These are phyloP conservation scores for Porites lutea DNA, from an alignment of 64 coral and sea anemone genomes.

Conservation along the genomic window DNA sequence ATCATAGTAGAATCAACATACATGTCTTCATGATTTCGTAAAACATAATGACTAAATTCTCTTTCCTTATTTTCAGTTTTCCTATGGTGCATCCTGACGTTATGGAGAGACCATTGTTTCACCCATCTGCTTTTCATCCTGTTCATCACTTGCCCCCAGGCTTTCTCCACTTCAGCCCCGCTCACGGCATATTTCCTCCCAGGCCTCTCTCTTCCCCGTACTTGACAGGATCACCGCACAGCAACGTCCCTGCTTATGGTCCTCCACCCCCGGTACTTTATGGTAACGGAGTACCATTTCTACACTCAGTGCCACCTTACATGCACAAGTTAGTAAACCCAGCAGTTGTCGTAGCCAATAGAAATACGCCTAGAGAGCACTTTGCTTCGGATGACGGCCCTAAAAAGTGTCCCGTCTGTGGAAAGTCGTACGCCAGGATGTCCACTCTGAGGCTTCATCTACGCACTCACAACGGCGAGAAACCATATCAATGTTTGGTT, in stretches of 20 bases:
- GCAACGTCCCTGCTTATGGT: not conserved
- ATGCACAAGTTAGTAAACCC: slow-evolving; percentile 37
- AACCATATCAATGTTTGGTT: slow-evolving; percentile 69
- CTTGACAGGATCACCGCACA: not conserved
- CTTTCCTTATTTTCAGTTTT: not conserved
- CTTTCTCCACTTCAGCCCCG: slow-evolving; percentile 25
- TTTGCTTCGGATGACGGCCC: slow-evolving; percentile 39
- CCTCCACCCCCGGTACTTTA: slow-evolving; percentile 13
- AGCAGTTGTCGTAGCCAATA: not conserved
- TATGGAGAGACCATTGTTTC: slow-evolving; percentile 1
- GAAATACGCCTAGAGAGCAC: not conserved
- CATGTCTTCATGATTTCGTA: not conserved
- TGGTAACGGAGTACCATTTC: slow-evolving; percentile 6
- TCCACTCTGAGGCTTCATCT: slow-evolving; percentile 63
- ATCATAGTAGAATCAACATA: too few relatives aligned
- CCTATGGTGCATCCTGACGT: not conserved
- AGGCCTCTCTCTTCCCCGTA: not conserved
- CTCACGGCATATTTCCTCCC: not conserved
- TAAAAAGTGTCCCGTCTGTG: slow-evolving; percentile 67
- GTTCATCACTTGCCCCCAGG: slow-evolving; percentile 30
- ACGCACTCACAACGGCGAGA: slow-evolving; percentile 58
- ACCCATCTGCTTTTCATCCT: slow-evolving; percentile 10
- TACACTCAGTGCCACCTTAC: not conserved
- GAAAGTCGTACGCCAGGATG: slow-evolving; percentile 50
- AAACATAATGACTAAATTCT: too few relatives aligned